Evolutionary conservation across 1,140 invertebrate genomes (phyloP).

Genomic region (Micrasema minimum): DNA sequence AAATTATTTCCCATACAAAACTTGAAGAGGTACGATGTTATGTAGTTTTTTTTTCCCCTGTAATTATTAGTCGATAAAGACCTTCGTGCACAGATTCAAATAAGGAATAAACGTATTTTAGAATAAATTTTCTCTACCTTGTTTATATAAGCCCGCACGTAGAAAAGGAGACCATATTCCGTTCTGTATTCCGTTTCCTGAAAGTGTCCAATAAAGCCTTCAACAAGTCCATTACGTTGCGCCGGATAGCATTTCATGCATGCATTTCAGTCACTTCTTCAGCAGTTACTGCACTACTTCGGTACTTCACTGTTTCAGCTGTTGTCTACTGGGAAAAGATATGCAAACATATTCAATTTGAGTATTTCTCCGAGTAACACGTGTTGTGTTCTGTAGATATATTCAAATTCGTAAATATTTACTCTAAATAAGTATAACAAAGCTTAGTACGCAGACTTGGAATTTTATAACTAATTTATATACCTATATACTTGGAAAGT

Average conservation of each 20-base stretch:
- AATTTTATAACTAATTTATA: too few relatives aligned
- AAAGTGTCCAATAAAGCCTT: conserved; percentile 42
- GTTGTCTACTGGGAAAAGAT: conserved; percentile 12
- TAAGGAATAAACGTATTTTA: too few relatives aligned
- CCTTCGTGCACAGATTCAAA: too few relatives aligned
- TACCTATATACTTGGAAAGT: too few relatives aligned
- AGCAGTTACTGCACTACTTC: conserved; percentile 4
- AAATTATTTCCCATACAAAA: too few relatives aligned
- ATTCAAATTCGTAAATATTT: too few relatives aligned
- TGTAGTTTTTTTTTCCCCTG: too few relatives aligned
- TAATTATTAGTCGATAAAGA: too few relatives aligned
- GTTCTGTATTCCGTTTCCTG: conserved; percentile 25
- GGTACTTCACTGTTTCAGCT: conserved; percentile 17
- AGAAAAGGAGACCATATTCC: conserved; percentile 19
- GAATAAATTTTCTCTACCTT: too few relatives aligned
- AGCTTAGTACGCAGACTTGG: too few relatives aligned
- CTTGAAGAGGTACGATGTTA: too few relatives aligned
- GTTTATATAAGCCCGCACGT: conserved; percentile 12
- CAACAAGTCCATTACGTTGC: conserved; percentile 50
- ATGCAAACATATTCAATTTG: conserved; percentile 5
- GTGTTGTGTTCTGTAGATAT: background rate
- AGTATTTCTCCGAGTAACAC: background rate
- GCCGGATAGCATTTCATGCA: conserved; percentile 48
- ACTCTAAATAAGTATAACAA: too few relatives aligned
- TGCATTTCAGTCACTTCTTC: conserved; percentile 39